Evolutionary conservation across 2,113 vertebrate species (phyloP).

Genomic region (Dinomys branickii): DNA sequence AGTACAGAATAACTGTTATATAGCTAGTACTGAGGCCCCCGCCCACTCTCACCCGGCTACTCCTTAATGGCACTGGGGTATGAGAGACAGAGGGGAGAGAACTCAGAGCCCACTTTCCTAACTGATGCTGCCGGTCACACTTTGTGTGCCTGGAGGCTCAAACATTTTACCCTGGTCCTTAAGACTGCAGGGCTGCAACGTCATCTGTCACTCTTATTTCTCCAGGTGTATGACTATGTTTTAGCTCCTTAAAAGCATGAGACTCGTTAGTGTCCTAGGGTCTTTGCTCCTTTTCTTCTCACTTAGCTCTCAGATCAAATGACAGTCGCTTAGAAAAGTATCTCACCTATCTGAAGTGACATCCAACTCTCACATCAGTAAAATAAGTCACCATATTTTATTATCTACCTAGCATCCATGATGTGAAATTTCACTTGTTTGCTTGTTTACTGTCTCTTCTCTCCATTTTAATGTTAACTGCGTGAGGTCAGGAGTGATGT

Average conservation of each 20-base stretch:
- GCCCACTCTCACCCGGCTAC: not conserved
- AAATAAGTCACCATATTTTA: not conserved
- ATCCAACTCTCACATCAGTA: not conserved
- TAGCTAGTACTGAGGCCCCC: not conserved
- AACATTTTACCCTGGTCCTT: not conserved
- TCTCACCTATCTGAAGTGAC: not conserved
- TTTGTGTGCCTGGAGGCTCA: not conserved
- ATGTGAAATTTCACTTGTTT: not conserved
- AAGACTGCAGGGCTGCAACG: not conserved
- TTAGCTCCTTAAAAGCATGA: not conserved
- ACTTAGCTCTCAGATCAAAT: slow-evolving; percentile 15
- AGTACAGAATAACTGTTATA: not conserved
- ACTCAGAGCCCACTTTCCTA: not conserved
- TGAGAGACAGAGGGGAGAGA: not conserved
- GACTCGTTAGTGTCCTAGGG: not conserved
- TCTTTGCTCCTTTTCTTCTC: not conserved
- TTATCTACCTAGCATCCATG: not conserved
- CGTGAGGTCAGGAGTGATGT: not conserved
- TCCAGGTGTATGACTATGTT: not conserved
- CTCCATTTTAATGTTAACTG: not conserved
- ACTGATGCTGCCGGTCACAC: not conserved
- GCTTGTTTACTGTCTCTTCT: not conserved
- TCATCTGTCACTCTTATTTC: not conserved
- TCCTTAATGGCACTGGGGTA: not conserved
- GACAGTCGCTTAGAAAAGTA: not conserved